Evolutionary conservation across 2,113 vertebrate genomes (phyloP).

Genomic region (Platysternon megacephalum): DNA sequence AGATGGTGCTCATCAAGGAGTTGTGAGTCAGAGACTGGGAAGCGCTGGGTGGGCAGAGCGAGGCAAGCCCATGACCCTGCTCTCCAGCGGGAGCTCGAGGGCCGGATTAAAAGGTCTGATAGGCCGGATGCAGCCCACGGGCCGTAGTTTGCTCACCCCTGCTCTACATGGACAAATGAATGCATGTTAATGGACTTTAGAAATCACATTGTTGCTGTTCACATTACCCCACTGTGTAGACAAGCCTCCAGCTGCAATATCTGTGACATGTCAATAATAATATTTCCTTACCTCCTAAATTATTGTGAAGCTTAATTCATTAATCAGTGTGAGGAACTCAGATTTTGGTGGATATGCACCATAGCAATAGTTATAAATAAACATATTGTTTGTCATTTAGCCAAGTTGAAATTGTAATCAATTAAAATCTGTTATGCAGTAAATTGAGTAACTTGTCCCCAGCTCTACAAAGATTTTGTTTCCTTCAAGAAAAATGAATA

Average conservation of each 20-base stretch:
- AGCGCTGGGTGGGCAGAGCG: no score
- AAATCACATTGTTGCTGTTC: background rate
- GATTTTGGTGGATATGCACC: background rate
- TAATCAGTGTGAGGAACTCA: background rate
- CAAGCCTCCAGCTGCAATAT: background rate
- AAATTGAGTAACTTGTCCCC: background rate
- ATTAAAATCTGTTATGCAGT: background rate
- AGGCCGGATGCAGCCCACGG: no score
- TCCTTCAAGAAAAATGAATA: background rate
- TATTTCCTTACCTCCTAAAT: background rate
- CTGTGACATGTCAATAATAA: background rate
- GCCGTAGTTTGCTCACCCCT: no score
- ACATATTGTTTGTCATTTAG: background rate
- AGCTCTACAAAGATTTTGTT: background rate
- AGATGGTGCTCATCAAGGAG: no score
- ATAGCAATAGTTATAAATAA: background rate
- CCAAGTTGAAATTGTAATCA: conserved; percentile 26
- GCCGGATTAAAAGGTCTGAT: no score
- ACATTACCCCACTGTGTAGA: background rate
- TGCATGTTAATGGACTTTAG: background rate
- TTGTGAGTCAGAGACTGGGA: no score
- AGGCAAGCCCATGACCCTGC: no score
- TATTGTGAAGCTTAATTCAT: background rate
- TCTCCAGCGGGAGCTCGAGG: no score
- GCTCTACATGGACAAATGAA: background rate